Conservation (phyloP, 2,888 invertebrate species). For the Prosopocoilus inquinatus region DNA sequence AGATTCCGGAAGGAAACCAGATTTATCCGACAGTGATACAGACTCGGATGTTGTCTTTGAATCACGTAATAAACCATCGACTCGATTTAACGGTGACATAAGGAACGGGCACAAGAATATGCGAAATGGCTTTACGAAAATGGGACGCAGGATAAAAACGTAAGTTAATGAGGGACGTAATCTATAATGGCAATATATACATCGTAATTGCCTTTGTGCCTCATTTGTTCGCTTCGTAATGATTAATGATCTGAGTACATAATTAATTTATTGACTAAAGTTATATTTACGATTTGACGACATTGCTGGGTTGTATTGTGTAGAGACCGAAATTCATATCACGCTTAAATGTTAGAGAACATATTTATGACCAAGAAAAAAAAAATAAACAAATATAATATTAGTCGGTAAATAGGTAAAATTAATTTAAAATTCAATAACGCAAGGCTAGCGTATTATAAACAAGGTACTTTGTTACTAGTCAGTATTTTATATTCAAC, state of each 20-base stretch:
- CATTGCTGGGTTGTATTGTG: too few species aligned
- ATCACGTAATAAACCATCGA: slow-evolving; percentile 60
- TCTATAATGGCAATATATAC: slow-evolving; percentile 5
- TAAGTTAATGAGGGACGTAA: slow-evolving; percentile 38
- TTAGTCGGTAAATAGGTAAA: too few species aligned
- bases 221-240: slow-evolving; percentile 1
- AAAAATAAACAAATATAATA: too few species aligned
- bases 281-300: too few species aligned
- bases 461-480: too few species aligned
- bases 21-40: slow-evolving; percentile 74
- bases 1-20: slow-evolving; percentile 64
- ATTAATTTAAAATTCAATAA: too few species aligned
- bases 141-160: slow-evolving; percentile 55
- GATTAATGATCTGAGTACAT: neutral
- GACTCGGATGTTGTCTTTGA: slow-evolving; percentile 86
- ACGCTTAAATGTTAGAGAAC: too few species aligned
- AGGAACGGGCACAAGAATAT: slow-evolving; percentile 58
- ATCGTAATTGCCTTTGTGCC: slow-evolving; percentile 14
- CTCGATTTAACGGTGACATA: slow-evolving; percentile 53
- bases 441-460: too few species aligned
- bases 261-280: too few species aligned
- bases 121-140: slow-evolving; percentile 57
- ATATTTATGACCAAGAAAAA: too few species aligned
- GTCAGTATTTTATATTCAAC: too few species aligned
- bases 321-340: too few species aligned